Evolutionary conservation across 2,888 invertebrate genomes (phyloP), one percentile per base, ranked within the genome.

Genomic region (Phorcus lineatus): DNA sequence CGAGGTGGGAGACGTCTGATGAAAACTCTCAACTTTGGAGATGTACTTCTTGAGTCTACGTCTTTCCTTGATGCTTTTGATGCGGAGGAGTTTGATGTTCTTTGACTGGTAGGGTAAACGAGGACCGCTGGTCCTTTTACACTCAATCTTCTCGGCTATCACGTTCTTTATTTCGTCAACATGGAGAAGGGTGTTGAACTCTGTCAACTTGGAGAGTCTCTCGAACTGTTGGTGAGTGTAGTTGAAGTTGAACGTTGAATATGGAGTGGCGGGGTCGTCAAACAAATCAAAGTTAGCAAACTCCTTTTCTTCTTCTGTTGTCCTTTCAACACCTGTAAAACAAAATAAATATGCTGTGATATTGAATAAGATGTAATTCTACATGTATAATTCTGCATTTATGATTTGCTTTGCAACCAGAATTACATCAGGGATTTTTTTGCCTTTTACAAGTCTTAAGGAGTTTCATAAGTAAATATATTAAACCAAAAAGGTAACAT

Each of bases 241-340:
- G 54, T 90, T 91, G 86, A 94, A 94, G 86, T 94, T 94, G 86
- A 92, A 93, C n/a, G 93, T 93, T 9, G 93, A 93, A 85, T 92
- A 94, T 1, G 93, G 91, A 7, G 91, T 90, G 7, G 89, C 85
- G 0, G 92, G 91, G 83, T 94, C 93, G 80, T 93, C 92, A 87
- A 94, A 94, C 9, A 94, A 88, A 62, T 90, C 89, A 86, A 94
- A 94, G 83, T 93, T 88, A 1, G 91, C 94, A 85, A 93, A 93
- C 2, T 91, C 89, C 19, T 87, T 87, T 79, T 94, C 94, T 80
- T 93, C 93, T 67, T 91, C 85, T 0, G 93, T 93, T 66, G 88
- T 87, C 74, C 94, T 85, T 74, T 87, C 90, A 7, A 93, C 90
- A 66, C 93, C 94, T 94, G 85, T n/a, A 86, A 77, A 70, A 55